Base-by-base conservation (phyloP, 2,797 vertebrate species). In the Pipistrellus pygmaeus region DNA sequence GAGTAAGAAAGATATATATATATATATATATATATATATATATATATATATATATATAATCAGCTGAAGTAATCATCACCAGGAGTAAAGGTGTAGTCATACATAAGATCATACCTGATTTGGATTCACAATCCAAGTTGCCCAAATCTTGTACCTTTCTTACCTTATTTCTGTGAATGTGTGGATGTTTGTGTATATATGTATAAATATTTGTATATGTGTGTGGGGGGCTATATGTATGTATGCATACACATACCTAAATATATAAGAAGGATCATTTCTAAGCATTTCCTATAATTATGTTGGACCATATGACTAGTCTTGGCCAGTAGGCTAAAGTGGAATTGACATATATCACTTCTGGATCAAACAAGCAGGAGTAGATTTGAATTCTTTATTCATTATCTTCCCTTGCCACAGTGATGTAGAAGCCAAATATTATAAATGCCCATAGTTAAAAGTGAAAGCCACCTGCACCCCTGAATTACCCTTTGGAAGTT, bases 201-300 rank as follows among this genome's bases (percentile, higher is more conserved):
- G 14, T 46, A 30, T 17, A 21, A 53, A 21, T 60, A 73, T 68
- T 17, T 9, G n/a, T 14, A 20, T 62, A 11, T 30, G 7, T 41
- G 1, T n/a, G 2, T 12, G n/a, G 6, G 2, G 9, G 5, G 5
- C 5, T n/a, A 1, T 3, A 48, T 32, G 21, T 3, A 60, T 6
- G 23, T 53, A 53, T 53, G 51, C 1, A 64, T 5, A 82, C 4
- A 41, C 2, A 48, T 27, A 51, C 18, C 82, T 25, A 53, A 11
- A 71, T 41, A 91, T 18, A 69, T 4, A 62, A 18, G 13, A 91
- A 83, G 23, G 1, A 17, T 64, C 38, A 75, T 80, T 57, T 73
- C 4, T 9, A 73, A 81, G 32, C 17, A 51, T 89, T 35, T 89
- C 7, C 73, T 48, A 12, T n/a, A 51, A 89, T 89, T 8, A n/a